Conservation (phyloP, 2,113 vertebrate genomes). For the Candoia aspera region DNA sequence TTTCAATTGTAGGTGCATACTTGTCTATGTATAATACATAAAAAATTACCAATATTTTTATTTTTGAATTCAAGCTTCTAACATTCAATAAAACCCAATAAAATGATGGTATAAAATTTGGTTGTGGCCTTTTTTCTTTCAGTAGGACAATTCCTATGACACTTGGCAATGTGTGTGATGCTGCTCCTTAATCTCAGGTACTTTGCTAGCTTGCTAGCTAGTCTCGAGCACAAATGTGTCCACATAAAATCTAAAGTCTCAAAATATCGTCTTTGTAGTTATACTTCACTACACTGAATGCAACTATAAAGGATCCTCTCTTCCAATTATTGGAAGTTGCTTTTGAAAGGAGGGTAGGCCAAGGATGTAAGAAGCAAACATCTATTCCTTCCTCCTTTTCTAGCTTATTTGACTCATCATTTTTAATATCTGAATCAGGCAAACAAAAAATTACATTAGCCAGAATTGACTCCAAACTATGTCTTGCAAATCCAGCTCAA, state of each 20-base stretch:
- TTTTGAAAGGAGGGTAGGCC: not conserved
- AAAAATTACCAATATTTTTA: not conserved
- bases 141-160: not conserved
- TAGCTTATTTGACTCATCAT: not conserved
- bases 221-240: not conserved
- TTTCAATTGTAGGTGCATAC: not conserved
- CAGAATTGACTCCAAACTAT: not conserved
- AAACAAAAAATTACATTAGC: not conserved
- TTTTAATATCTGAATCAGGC: not conserved
- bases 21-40: not conserved
- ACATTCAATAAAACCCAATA: not conserved
- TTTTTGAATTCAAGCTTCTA: not conserved
- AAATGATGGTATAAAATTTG: not conserved
- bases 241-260: not conserved
- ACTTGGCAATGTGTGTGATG: not conserved
- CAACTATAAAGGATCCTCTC: not conserved
- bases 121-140: not conserved
- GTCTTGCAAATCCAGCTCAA: not conserved
- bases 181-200: not conserved
- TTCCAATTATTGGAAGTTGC: too few relatives aligned
- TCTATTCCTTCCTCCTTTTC: not conserved
- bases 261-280: not conserved
- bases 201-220: not conserved
- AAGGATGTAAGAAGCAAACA: not conserved
- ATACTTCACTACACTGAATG: not conserved